Base-by-base conservation (phyloP, 2,797 vertebrate species). In the Uromys caudimaculatus region DNA sequence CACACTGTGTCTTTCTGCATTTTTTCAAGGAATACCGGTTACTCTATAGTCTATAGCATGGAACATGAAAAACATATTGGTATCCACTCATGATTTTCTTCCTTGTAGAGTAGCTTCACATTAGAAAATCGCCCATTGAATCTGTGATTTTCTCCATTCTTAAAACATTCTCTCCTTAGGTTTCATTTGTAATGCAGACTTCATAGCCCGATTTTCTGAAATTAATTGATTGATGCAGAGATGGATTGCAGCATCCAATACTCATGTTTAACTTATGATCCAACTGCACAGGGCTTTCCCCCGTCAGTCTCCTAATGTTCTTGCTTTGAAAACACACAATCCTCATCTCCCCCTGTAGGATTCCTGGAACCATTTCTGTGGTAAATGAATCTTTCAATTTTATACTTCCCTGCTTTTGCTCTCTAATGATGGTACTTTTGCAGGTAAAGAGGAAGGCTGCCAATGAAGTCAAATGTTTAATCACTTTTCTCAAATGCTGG, bases 21-120 rank as follows among this genome's bases (percentile, higher is more conserved):
- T 97, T 90, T 93, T 17, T 73, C 47, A 89, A 93, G 82, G 29
- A 83, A 41, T 85, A 38, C 58, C 78, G 79, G 38, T 60, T 79
- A 3, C 23, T 60, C 4, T 24, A 27, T 19, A 44, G 21, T n/a
- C 38, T 47, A 52, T 6, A 6, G 11, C n/a, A 76, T 85, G 35
- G 24, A 32, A 41, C 50, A 13, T 10, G 38, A 67, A 89, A 91
- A 84, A 14, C 12, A 73, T 81, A 67, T 62, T n/a, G 58, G 29
- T 50, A 35, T 89, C 44, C 50, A 50, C 4, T 89, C 60, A 75
- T 8, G 3, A 14, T 56, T 79, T 16, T 47, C 32, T 91, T 64
- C 64, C 47, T 3, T 10, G 69, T 4, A 50, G 14, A 50, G 35
- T 38, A 11, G 11, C 67, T 38, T 32, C 8, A 21, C n/a, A 77